These are phyloP conservation scores for Wasmannia auropunctata DNA, from an alignment of 1,140 invertebrate species.

Conservation along the genomic window DNA sequence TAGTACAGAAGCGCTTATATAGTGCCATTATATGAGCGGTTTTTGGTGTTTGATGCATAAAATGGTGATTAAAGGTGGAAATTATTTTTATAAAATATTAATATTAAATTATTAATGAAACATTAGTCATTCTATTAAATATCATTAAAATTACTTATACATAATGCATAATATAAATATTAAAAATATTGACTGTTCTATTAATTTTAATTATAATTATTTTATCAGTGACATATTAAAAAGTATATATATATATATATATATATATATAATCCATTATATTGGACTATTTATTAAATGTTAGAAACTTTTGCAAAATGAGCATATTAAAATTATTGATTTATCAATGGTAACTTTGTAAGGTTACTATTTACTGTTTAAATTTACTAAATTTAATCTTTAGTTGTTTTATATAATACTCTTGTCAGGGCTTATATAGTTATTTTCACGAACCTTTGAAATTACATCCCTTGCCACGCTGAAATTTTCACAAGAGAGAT, in stretches of 20 bases:
- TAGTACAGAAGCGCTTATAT: not conserved
- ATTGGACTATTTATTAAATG: not conserved
- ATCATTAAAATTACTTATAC: not conserved
- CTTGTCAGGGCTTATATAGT: not conserved
- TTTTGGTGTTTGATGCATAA: not conserved
- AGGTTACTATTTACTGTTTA: constrained; percentile 2
- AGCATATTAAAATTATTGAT: not conserved
- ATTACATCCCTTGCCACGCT: constrained; percentile 39
- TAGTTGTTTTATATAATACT: constrained; percentile 37
- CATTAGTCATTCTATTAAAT: constrained; percentile 3
- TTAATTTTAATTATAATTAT: not conserved
- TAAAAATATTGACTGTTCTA: not conserved
- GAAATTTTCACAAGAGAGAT: constrained; percentile 69
- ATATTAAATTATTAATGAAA: constrained; percentile 8
- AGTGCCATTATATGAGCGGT: not conserved
- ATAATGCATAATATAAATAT: not conserved
- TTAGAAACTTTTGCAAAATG: not conserved
- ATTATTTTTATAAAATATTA: not conserved
- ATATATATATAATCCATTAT: no score
- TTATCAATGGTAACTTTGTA: not conserved
- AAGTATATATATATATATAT: no score
- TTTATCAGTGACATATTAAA: not conserved
- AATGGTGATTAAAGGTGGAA: not conserved
- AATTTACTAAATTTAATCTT: constrained; percentile 35
- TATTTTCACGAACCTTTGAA: constrained; percentile 15